Base-by-base conservation (phyloP, 2,797 vertebrate genomes). In the Varecia variegata region DNA sequence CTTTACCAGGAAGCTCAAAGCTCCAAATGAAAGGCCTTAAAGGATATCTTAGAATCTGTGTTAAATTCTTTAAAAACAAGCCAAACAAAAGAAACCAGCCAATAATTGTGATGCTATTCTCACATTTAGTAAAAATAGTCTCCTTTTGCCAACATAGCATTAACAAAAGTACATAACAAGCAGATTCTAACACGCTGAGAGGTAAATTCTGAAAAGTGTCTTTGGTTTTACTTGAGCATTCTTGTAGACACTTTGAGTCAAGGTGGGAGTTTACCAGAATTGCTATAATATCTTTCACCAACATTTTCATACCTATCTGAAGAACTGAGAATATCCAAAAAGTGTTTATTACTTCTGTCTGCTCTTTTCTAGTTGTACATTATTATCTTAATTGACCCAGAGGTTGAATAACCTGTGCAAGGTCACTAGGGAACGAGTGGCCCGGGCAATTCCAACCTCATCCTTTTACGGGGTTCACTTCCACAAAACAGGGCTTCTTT, bases 1-100 rank as follows among this genome's bases (percentile, higher is more conserved):
- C 43, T 54, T 67, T 35, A 23, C 60, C 25, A 1, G 67, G 70
- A 88, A 96, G 65, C 62, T 54, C 81, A 82, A 84, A 90, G 68
- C 32, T 94, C 68, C 86, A 77, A 70, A 84, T 38, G n/a, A 76
- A 87, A 80, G 35, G 58, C 82, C n/a, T 74, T 74, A 52, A 80
- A 93, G 23, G 6, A 18, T 43, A 60, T 58, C 47, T 95, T 70
- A 80, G 21, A 86, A 82, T 88, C 47, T 67, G 14, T 7, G 12
- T 74, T 80, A 93, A 94, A 76, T 5, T 83, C 38, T 65, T 77
- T 52, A 35, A 74, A 90, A 95, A 81, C 27, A 86, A 80, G 45
- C 5, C 89, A 91, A 86, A 71, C 6, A 30, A 94, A 90, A 45
- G n/a, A 15, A 93, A 45, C 17, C 43, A 43, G 62, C 11, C 20